Evolutionary conservation across 1,140 invertebrate species (phyloP).

Genomic region (Elysia chlorotica): DNA sequence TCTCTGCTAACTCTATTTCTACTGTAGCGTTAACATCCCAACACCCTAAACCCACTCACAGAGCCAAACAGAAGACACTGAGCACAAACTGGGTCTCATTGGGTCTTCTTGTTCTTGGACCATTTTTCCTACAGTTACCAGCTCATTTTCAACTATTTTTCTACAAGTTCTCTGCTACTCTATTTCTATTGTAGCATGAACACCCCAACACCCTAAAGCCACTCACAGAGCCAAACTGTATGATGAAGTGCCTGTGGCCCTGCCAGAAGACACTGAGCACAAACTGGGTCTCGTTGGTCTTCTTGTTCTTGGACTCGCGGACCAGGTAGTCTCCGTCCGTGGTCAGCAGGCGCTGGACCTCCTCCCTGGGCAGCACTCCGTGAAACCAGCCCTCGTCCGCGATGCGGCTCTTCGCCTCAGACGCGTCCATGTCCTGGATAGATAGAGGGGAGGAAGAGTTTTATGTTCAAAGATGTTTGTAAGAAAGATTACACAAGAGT

Average conservation of each 20-base stretch:
- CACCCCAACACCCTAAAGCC: too few species aligned
- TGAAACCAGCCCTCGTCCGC: slow-evolving; percentile 83
- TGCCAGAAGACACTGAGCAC: slow-evolving; percentile 96
- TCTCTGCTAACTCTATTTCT: too few species aligned
- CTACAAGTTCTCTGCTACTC: too few species aligned
- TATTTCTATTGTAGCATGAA: too few species aligned
- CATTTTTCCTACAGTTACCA: too few species aligned
- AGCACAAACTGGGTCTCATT: slow-evolving; percentile 77
- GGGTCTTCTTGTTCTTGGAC: slow-evolving; percentile 85
- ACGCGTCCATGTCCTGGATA: slow-evolving; percentile 22
- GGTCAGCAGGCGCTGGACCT: slow-evolving; percentile 87
- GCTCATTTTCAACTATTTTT: too few species aligned
- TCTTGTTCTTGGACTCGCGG: slow-evolving; percentile 86
- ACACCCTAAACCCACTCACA: too few species aligned
- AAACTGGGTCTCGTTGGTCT: slow-evolving; percentile 73
- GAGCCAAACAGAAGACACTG: slow-evolving; percentile 80
- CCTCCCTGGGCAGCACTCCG: slow-evolving; percentile 91
- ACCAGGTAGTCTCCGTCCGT: slow-evolving; percentile 94
- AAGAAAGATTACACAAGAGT: too few species aligned
- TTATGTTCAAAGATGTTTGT: too few species aligned
- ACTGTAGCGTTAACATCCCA: too few species aligned
- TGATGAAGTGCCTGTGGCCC: slow-evolving; percentile 92
- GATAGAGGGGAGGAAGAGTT: too few species aligned
- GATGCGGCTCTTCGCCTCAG: slow-evolving; percentile 24
- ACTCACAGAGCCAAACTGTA: slow-evolving; percentile 71